A percentile compares a stretch with the other conserved stretches of the same genome.
phyloP scores from a whole-genome alignment of 2,888 invertebrate species.

The Azorinus chamasolen region DNA sequence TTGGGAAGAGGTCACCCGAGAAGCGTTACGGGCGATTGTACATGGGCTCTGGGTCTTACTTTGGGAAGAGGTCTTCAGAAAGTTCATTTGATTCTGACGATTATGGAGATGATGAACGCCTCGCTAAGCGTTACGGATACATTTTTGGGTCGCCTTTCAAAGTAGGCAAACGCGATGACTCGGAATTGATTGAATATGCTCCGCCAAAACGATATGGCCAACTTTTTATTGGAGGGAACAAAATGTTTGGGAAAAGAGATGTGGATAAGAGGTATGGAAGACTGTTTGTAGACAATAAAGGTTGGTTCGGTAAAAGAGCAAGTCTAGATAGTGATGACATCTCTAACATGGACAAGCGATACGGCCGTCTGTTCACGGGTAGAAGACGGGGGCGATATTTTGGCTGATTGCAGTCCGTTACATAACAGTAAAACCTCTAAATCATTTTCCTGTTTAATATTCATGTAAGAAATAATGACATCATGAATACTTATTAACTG shows the following conservation, averaged over 20 bases:
- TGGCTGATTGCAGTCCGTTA: background rate
- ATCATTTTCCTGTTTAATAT: no score
- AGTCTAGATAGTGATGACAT: background rate
- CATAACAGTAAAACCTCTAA: no score
- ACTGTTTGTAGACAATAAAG: slow-evolving; percentile 9
- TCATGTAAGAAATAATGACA: no score
- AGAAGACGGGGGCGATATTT: slow-evolving; percentile 17
- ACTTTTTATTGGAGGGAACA: slow-evolving; percentile 16
- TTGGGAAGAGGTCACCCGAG: slow-evolving; percentile 35
- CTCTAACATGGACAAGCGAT: slow-evolving; percentile 29
- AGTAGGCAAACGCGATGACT: slow-evolving; percentile 27
- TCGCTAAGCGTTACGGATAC: no score
- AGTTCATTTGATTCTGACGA: slow-evolving; percentile 30
- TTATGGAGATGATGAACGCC: background rate
- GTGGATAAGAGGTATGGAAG: slow-evolving; percentile 11
- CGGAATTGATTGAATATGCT: background rate
- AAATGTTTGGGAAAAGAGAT: slow-evolving; percentile 24
- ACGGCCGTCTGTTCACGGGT: slow-evolving; percentile 40
- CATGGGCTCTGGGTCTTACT: slow-evolving; percentile 4
- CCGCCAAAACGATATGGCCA: slow-evolving; percentile 29
- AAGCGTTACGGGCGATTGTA: background rate
- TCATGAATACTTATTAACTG: no score
- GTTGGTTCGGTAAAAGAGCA: slow-evolving; percentile 29
- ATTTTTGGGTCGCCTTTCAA: no score
- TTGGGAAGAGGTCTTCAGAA: slow-evolving; percentile 23